phyloP scores from a whole-genome alignment of 2,113 vertebrate genomes.

The Greenwoodochromis staneri region DNA sequence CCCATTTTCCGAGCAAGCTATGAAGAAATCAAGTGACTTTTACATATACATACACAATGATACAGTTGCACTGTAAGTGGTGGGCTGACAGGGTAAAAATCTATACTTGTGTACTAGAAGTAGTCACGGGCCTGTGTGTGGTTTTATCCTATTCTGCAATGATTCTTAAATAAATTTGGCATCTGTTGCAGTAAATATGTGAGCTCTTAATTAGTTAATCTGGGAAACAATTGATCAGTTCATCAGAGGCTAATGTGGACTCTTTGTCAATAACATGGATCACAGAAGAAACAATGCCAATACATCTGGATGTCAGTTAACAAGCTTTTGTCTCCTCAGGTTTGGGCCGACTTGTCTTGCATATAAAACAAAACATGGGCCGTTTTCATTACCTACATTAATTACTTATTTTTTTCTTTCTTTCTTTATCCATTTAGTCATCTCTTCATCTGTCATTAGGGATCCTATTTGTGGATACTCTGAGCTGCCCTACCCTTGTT shows the following conservation, averaged over 20 bases:
- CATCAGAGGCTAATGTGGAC: neutral
- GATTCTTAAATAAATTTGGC: neutral
- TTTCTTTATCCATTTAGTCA: neutral
- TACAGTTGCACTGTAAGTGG: neutral
- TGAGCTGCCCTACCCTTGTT: neutral
- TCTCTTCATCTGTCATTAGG: neutral
- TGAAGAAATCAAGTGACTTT: neutral
- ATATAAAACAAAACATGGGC: neutral
- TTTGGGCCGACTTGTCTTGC: neutral
- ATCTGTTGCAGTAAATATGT: neutral
- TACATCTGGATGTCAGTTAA: conserved; percentile 23
- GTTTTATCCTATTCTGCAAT: neutral
- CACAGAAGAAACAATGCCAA: conserved; percentile 10
- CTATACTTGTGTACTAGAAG: neutral
- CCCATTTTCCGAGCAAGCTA: neutral
- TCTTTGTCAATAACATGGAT: conserved; percentile 32
- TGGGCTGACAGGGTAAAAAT: neutral
- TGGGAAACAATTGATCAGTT: conserved; percentile 28
- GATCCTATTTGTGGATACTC: neutral
- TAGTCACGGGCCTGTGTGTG: neutral
- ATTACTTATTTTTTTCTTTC: neutral
- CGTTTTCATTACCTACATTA: neutral
- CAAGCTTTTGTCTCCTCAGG: neutral
- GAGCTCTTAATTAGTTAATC: conserved; percentile 27
- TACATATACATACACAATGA: neutral